Evolutionary conservation across 1,140 invertebrate genomes (phyloP), one percentile per base, ranked within the genome.

Genomic region (Cotesia glomerata): DNA sequence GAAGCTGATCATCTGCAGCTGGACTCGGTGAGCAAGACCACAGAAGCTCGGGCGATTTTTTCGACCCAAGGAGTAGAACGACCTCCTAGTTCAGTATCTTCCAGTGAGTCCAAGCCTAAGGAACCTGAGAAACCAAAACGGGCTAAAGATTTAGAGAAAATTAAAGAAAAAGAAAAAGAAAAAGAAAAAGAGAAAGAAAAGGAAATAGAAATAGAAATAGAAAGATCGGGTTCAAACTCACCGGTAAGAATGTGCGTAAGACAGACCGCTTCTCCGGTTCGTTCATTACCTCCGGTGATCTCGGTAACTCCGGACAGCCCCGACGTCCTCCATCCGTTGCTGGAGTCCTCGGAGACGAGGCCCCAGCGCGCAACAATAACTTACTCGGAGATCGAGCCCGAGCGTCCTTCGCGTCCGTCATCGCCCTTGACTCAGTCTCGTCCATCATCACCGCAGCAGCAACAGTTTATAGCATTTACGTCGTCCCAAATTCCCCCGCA

Each of bases 221-320:
- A 80, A 14, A 78, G 80, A 35, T 85, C 83, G 3, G 75, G 78
- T 34, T 82, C 84, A 3, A 13, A 77, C 0, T 84, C 82, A 0
- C 82, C 81, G 4, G 36, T 54, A 1, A 72, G 74, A 45, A 64
- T 73, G 52, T 1, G 16, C 8, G 5, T 52, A 18, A 49, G 65
- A 13, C 49, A 86, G 68, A 86, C 83, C 9, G 84, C 86, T 8
- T 85, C 85, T 0, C 82, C 85, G n/a, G 82, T 86, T 56, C 82
- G 80, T 75, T 85, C 82, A 11, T 70, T 87, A 16, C 85, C 85
- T n/a, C 85, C 85, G 2, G 84, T 82, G 4, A 87, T 86, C 14
- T 86, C 85, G 5, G 86, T 87, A 4, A 87, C 86, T 0, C 84
- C 83, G 5, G 85, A 86, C 54, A 79, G n/a, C 16, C 49, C 75